These are phyloP conservation scores for Cephus pulcher DNA, from an alignment of 2,888 invertebrate genomes.

Conservation along the genomic window DNA sequence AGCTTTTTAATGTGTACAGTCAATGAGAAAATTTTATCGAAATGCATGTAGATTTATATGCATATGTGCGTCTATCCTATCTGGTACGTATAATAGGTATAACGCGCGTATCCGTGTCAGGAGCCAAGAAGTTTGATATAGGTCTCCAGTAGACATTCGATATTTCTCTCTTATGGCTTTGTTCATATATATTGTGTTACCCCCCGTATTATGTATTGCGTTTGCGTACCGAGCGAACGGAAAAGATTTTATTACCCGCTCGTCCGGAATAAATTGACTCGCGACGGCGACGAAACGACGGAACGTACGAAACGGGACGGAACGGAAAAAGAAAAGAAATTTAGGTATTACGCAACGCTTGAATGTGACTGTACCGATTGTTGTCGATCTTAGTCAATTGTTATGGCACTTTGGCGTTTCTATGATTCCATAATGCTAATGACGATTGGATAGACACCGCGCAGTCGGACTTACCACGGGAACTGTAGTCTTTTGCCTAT, in stretches of 20 bases:
- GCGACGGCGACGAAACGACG: constrained; percentile 31
- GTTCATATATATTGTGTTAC: constrained; percentile 43
- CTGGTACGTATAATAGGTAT: background rate
- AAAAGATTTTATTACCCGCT: constrained; percentile 46
- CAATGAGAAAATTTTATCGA: background rate
- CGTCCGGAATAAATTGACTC: constrained; percentile 37
- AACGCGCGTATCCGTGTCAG: constrained; percentile 9
- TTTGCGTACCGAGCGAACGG: constrained; percentile 34
- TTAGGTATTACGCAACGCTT: constrained; percentile 3
- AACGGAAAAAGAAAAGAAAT: background rate
- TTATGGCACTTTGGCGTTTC: background rate
- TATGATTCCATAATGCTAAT: background rate
- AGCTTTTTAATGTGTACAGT: background rate
- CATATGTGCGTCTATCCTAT: background rate
- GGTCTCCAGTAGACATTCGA: constrained; percentile 52
- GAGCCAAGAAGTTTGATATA: constrained; percentile 51
- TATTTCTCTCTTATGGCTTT: constrained; percentile 54
- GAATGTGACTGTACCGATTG: background rate
- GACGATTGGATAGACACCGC: background rate
- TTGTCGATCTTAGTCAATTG: background rate
- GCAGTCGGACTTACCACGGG: background rate
- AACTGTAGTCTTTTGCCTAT: background rate
- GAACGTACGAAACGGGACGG: background rate
- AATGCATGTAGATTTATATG: background rate
- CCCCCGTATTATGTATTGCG: constrained; percentile 39